Evolutionary conservation across 2,888 invertebrate species (phyloP).

Genomic region (Thysanoteuthis rhombus): DNA sequence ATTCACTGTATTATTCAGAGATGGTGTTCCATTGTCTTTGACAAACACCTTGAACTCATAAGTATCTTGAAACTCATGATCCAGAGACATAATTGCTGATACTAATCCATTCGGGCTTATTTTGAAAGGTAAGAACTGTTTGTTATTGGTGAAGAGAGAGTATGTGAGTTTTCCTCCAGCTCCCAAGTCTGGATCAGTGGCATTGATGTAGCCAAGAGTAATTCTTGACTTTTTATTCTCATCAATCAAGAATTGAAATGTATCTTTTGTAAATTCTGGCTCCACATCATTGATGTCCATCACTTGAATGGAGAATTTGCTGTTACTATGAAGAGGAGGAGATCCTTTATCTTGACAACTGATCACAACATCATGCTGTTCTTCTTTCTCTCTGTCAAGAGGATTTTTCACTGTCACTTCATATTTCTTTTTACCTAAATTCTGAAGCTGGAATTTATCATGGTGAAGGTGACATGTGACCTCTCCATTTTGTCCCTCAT

Average conservation of each 20-base stretch:
- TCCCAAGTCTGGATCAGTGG: background rate
- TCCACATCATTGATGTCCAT: background rate
- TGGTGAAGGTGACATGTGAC: slow-evolving; percentile 43
- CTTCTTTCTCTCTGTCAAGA: slow-evolving; percentile 42
- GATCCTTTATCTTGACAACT: slow-evolving; percentile 44
- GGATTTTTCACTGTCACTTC: slow-evolving; percentile 43
- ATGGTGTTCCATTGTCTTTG: background rate
- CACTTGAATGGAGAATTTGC: background rate
- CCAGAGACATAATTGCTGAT: background rate
- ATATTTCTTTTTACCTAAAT: slow-evolving; percentile 45
- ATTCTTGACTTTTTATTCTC: background rate
- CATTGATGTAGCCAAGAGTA: background rate
- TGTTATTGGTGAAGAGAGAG: background rate
- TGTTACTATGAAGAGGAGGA: slow-evolving; percentile 35
- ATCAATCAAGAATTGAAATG: slow-evolving; percentile 12
- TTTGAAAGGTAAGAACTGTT: slow-evolving; percentile 12
- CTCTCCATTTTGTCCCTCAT: slow-evolving; percentile 50
- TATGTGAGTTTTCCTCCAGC: background rate
- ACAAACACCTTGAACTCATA: background rate
- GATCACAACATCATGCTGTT: slow-evolving; percentile 39
- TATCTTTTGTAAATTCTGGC: background rate
- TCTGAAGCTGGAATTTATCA: slow-evolving; percentile 42
- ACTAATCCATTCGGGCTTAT: background rate
- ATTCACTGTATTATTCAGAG: background rate
- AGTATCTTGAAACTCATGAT: slow-evolving; percentile 12